phyloP scores from a whole-genome alignment of 1,140 invertebrate genomes.

The Apis dorsata region DNA sequence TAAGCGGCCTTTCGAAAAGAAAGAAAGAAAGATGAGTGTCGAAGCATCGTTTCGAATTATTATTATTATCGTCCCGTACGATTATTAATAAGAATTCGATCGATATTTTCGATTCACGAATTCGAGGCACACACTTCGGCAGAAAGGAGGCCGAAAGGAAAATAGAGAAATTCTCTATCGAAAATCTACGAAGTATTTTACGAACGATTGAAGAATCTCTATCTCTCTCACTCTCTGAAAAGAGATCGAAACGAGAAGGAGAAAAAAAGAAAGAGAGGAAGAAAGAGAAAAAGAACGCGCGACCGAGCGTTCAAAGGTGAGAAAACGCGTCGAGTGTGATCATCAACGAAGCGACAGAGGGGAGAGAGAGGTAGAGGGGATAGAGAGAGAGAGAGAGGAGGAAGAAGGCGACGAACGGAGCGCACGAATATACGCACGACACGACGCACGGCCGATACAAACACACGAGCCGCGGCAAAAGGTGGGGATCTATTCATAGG shows the following conservation, averaged over 20 bases:
- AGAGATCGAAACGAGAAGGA: no score
- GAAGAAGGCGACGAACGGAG: constrained; percentile 19
- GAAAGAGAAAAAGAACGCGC: background rate
- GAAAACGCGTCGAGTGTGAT: background rate
- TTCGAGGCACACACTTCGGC: no score
- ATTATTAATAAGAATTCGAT: background rate
- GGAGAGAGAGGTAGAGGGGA: no score
- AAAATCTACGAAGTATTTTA: no score
- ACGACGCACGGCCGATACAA: constrained; percentile 23
- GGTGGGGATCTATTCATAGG: constrained; percentile 73
- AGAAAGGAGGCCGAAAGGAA: no score
- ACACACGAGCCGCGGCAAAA: constrained; percentile 57
- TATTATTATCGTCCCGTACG: no score
- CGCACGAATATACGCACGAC: constrained; percentile 6
- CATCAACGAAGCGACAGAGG: background rate
- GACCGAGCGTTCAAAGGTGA: background rate
- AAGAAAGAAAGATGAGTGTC: no score
- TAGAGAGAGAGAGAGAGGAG: background rate
- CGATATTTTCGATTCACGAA: background rate
- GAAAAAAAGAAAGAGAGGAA: no score
- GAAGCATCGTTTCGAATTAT: background rate
- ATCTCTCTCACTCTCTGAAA: no score
- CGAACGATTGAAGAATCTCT: no score
- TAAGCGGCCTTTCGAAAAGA: background rate
- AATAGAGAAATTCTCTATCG: no score